Conservation (phyloP, 2,113 vertebrate species). For the Romanogobio albipinnatus region DNA sequence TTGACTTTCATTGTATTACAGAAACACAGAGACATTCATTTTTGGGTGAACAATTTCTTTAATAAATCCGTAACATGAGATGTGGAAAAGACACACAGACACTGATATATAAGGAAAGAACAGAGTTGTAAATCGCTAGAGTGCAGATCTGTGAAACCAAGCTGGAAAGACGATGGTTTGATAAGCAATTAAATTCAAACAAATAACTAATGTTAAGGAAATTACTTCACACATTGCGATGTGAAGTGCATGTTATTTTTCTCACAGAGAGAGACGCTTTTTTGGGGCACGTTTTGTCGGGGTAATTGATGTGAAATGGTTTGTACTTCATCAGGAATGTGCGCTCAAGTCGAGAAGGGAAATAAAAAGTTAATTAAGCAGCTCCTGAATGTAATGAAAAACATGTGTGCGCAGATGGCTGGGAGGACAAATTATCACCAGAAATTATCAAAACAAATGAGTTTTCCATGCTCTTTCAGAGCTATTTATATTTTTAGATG, state of each 20-base stretch:
- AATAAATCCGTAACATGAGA: background rate
- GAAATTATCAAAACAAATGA: slow-evolving; percentile 49
- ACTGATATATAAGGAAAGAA: background rate
- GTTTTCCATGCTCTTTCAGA: slow-evolving; percentile 22
- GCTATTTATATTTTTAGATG: slow-evolving; percentile 39
- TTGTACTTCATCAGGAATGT: slow-evolving; percentile 29
- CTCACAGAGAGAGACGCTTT: slow-evolving; percentile 29
- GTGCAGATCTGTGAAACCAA: background rate
- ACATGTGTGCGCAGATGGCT: slow-evolving; percentile 49
- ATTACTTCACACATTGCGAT: background rate
- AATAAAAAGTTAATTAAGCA: slow-evolving; percentile 48
- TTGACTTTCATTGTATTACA: too few relatives aligned
- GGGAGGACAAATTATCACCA: slow-evolving; percentile 43
- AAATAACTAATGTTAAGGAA: slow-evolving; percentile 15
- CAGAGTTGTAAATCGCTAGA: background rate
- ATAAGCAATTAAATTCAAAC: slow-evolving; percentile 17
- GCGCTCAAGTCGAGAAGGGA: background rate
- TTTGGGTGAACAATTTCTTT: background rate
- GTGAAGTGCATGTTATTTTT: slow-evolving; percentile 24
- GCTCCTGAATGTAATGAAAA: slow-evolving; percentile 42
- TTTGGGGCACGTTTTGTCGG: background rate
- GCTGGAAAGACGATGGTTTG: background rate
- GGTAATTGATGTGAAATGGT: slow-evolving; percentile 42
- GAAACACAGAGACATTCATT: background rate
- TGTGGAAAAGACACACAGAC: background rate